Base-by-base conservation (phyloP, 2,888 invertebrate genomes). In the Drosophila macrospina region DNA sequence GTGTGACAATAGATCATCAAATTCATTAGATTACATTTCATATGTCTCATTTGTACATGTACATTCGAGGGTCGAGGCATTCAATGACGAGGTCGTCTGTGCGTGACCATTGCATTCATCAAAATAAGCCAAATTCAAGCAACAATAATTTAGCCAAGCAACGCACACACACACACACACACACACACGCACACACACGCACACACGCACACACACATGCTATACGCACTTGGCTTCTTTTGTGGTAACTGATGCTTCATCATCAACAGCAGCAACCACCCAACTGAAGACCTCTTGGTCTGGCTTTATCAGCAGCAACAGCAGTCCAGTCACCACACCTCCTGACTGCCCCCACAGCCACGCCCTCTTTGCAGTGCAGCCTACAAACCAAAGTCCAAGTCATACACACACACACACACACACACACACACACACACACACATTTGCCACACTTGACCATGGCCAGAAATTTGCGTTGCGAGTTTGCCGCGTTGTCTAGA, bases 1-100 rank as follows among this genome's bases (percentile, higher is more conserved):
- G 66, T 82, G 77, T 86, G 89, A 91, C 91, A 91, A 91, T 91
- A 90, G 90, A 91, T 91, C 91, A 91, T 91, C 91, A 91, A 91
- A 91, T 89, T 91, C 88, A 88, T 89, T 90, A 90, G 85, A 78
- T 87, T 88, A 80, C 80, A 87, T 88, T 88, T 86, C 79, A 80
- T 82, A 88, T 88, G 83, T 88, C 80, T 74, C 80, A 74, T 76
- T 78, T 76, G 74, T 68, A 70, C 32, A 61, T 50, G 26, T 4
- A 2, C n/a, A 8, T 15, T 44, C 11, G 48, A 20, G 24, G 30
- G 37, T 20, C 15, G 16, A 37, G 37, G 48, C 44, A 50, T 28
- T 73, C 57, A 32, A 50, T 48, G 51, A 42, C 37, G 39, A 39
- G n/a, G 20, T 45, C 36, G 54, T 45, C 67, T 70, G 80, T 78